Percentiles rank a stretch among this genome's conserved stretches.
These are phyloP conservation scores for Irena cyanogastra DNA, from an alignment of 2,113 vertebrate species.

Conservation along the genomic window DNA sequence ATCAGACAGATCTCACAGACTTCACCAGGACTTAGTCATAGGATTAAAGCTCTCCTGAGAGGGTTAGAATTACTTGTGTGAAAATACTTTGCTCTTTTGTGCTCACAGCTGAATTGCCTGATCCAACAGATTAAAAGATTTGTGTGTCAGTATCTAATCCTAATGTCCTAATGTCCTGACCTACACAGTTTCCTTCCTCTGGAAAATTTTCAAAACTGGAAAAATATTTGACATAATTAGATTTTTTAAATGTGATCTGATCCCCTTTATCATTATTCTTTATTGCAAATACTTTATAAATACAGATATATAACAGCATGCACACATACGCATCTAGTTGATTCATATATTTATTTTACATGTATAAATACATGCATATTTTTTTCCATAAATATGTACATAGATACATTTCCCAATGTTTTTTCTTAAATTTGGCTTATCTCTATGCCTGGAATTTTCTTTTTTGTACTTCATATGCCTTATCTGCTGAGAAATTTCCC, in stretches of 20 bases:
- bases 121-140: neutral
- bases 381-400: neutral
- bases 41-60: neutral
- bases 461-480: neutral
- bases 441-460: neutral
- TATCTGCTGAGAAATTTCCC: neutral
- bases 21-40: neutral
- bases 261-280: neutral
- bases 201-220: neutral
- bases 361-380: neutral
- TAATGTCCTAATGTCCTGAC: accelerated
- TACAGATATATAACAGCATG: neutral
- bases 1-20: neutral
- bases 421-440: neutral
- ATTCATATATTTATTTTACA: neutral
- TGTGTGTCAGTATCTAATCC: neutral
- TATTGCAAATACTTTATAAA: neutral
- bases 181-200: neutral
- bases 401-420: neutral
- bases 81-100: neutral
- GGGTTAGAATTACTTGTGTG: neutral
- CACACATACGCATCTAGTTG: neutral
- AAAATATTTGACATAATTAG: neutral
- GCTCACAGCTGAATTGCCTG: neutral
- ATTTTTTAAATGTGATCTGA: neutral